Conservation (phyloP, 1,140 invertebrate genomes). For the Neodiprion lecontei region DNA sequence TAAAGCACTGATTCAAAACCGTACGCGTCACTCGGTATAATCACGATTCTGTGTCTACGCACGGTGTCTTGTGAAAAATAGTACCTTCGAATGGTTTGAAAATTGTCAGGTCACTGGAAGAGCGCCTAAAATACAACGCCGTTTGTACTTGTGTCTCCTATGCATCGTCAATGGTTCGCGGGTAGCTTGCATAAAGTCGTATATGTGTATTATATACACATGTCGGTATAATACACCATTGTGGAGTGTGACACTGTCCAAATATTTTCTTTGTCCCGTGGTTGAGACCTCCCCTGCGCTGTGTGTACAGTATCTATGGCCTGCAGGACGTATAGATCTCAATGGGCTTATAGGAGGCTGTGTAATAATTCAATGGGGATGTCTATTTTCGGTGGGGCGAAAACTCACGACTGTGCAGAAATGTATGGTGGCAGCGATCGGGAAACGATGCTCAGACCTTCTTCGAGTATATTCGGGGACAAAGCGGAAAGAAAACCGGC, state of each 20-base stretch:
- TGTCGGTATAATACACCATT: constrained; percentile 29
- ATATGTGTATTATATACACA: not conserved
- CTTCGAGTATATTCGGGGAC: constrained; percentile 5
- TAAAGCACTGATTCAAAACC: too few relatives aligned
- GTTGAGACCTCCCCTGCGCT: constrained; percentile 52
- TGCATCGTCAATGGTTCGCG: too few relatives aligned
- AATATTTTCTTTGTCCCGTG: constrained; percentile 62
- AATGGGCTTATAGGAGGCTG: constrained; percentile 31
- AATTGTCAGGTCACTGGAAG: too few relatives aligned
- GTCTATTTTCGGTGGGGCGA: constrained; percentile 32
- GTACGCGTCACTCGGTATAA: too few relatives aligned
- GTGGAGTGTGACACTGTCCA: constrained; percentile 59
- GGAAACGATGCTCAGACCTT: not conserved
- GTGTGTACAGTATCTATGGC: constrained; percentile 36
- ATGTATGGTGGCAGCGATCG: not conserved
- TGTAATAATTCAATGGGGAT: constrained; percentile 55
- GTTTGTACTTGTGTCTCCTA: too few relatives aligned
- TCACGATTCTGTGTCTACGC: too few relatives aligned
- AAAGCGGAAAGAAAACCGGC: not conserved
- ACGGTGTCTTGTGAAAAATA: too few relatives aligned
- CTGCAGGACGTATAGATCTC: constrained; percentile 50
- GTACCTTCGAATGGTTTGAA: too few relatives aligned
- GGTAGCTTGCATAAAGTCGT: too few relatives aligned
- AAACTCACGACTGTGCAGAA: not conserved
- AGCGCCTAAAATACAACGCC: too few relatives aligned